Percentiles rank a stretch among this genome's conserved stretches.
phyloP scores from a whole-genome alignment of 2,888 invertebrate species.

The Caenorhabditis sinica region DNA sequence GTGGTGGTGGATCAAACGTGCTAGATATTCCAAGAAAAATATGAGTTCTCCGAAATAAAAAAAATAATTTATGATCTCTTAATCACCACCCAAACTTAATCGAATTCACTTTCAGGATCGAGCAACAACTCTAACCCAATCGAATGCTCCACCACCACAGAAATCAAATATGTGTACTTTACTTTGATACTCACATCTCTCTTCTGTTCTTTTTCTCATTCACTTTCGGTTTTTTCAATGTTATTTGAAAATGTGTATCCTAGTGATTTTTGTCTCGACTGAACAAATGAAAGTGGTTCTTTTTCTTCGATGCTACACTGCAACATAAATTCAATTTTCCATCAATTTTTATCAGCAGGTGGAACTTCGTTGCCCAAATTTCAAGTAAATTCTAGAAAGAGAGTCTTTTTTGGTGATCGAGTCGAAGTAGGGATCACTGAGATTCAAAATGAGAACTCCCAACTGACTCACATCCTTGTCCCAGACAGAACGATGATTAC shows the following conservation, averaged over 20 bases:
- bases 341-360: background rate
- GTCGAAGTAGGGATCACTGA: background rate
- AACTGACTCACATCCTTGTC: slow-evolving; percentile 2
- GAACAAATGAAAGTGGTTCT: background rate
- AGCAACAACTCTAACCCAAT: slow-evolving; percentile 53
- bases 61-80: background rate
- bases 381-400: too few relatives aligned
- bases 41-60: background rate
- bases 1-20: too few relatives aligned
- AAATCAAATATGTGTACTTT: slow-evolving; percentile 66
- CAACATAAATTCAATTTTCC: too few relatives aligned
- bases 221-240: slow-evolving; percentile 19
- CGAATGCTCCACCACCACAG: slow-evolving; percentile 52
- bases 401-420: background rate
- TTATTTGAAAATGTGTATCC: slow-evolving; percentile 45
- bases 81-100: slow-evolving; percentile 6
- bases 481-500: background rate
- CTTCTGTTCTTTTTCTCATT: background rate
- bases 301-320: background rate
- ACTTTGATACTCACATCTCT: slow-evolving; percentile 43
- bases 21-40: too few relatives aligned
- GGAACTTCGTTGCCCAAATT: too few relatives aligned
- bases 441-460: background rate
- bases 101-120: slow-evolving; percentile 50
- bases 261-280: slow-evolving; percentile 27